Conservation (phyloP, 2,888 invertebrate species). For the Morpho helenor region DNA sequence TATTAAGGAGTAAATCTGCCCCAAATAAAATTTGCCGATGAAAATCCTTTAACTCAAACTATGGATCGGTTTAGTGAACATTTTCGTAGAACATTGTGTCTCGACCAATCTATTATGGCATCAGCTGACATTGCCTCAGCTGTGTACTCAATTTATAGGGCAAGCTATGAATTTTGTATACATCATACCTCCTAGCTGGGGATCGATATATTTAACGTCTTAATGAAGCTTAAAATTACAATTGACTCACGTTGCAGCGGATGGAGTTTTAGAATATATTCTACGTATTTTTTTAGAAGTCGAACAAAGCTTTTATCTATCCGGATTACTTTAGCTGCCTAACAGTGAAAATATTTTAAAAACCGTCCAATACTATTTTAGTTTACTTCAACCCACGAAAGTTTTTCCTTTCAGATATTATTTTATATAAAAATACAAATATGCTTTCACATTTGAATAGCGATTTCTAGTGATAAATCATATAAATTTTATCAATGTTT, state of each 20-base stretch:
- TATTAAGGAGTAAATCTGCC: constrained; percentile 10
- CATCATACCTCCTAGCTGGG: neutral
- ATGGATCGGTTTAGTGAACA: constrained; percentile 11
- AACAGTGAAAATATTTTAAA: neutral
- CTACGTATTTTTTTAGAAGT: neutral
- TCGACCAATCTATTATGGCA: constrained; percentile 42
- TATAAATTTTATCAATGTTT: no score
- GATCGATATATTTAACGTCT: no score
- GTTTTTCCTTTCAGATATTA: no score
- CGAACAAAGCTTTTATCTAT: neutral
- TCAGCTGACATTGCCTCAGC: constrained; percentile 39
- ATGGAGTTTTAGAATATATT: no score
- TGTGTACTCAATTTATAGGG: constrained; percentile 21
- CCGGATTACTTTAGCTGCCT: neutral
- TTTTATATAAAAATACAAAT: no score
- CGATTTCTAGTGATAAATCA: no score
- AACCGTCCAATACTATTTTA: neutral
- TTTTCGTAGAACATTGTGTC: constrained; percentile 40
- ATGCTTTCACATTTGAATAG: no score
- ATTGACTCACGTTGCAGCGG: no score
- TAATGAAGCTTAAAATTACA: no score
- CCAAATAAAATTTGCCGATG: neutral
- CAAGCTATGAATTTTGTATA: neutral
- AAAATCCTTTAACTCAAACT: constrained; percentile 6
- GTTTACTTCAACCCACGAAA: neutral